Base-by-base conservation (phyloP, 2,113 vertebrate species). In the Trogon melanurus region DNA sequence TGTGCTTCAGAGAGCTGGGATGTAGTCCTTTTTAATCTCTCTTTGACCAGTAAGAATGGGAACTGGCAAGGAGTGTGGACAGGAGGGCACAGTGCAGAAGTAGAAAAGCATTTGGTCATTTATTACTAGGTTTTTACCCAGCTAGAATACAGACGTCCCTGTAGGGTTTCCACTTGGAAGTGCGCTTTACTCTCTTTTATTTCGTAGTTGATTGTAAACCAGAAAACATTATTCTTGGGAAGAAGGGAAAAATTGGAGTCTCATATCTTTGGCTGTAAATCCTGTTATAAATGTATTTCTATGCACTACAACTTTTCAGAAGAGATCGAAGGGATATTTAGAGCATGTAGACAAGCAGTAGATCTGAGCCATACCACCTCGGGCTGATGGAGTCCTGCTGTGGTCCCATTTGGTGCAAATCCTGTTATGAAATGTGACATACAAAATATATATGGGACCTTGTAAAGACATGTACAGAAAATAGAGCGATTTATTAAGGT, bases 341-440 rank as follows among this genome's bases (percentile, higher is more conserved):
- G 57, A 57, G 50, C 57, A 41, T 45, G 15, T 15, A 56, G 74
- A 19, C 17, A 83, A 17, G 91, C 47, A 58, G 1, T 26, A 88
- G 53, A 93, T 94, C 56, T 86, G 69, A 93, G 88, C 47, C 82
- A 84, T n/a, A 36, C 21, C 65, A 79, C 65, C 82, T 91, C 61
- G 54, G 95, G 70, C 11, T 91, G 45, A 19, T 53, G 65, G 70
- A 81, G 25, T 80, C 92, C 56, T 92, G 76, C 92, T 81, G 86
- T 78, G 91, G 51, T 90, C 41, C 29, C 71, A 76, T 79, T 90
- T 0, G 1, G 34, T 5, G 5, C 56, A 91, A 92, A 92, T 80
- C n/a, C 34, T 93, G 32, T 91, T 91, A 64, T 2, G 79, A 86
- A 86, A 11, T 44, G 26, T 19, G 27, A 66, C 60, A 21, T 56